Base-by-base conservation (phyloP, 2,888 invertebrate species). In the Epistrophe grossulariae region DNA sequence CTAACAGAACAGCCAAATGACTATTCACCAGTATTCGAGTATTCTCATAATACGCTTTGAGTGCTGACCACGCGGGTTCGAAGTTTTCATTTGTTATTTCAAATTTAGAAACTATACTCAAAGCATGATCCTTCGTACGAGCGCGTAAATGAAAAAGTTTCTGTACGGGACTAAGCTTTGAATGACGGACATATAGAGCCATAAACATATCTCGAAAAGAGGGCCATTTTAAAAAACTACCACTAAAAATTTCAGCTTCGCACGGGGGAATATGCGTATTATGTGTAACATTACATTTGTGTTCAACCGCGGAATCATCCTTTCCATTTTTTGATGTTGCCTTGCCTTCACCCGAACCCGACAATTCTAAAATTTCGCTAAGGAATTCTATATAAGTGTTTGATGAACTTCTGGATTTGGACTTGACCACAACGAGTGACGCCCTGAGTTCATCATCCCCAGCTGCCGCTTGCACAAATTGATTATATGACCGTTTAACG, bases 21-120 rank as follows among this genome's bases (percentile, higher is more conserved):
- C 8, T 43, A 5, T 40, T 70, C 1, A 68, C 43, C 19, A 79
- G 52, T 15, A 74, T 40, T 13, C 38, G 28, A 0, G 59, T 59
- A 15, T 72, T 45, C 45, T 60, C 70, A n/a, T 74, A 72, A 5
- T 45, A 7, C 2, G 9, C 38, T 38, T 60, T 60, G 4, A 60
- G 31, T 7, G 31, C 31, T 31, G 31, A 31, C 31, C 31, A 31
- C 7, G 31, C 31, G 31, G 31, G 19, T 8, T 60, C 60, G 6
- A 60, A 60, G 1, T 35, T 17, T 10, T 59, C 59, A 35, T 38
- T 6, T 10, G 17, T 35, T 17, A 31, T 57, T n/a, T 31, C n/a
- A 31, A 31, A 28, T 28, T 31, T 57, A 50, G 50, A 24, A 6
- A 50, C 55, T 13, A 55, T 28, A 9, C 57, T 57, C 5, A 57